Percentiles rank a stretch among this genome's conserved stretches.
Conservation (phyloP, 2,888 invertebrate species). For the Leucozona laternaria region DNA sequence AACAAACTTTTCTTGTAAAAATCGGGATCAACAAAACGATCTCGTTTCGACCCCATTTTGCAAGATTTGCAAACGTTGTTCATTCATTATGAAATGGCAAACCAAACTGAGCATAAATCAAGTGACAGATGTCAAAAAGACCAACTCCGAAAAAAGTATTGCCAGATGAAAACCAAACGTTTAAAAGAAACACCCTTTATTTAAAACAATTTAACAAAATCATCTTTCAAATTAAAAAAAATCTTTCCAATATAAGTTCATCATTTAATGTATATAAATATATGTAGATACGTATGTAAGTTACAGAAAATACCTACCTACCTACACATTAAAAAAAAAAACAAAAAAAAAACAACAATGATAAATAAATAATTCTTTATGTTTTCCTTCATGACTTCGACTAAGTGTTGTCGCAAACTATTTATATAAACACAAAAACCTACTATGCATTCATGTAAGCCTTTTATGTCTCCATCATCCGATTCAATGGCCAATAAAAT, state of each 20-base stretch:
- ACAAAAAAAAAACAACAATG: not conserved
- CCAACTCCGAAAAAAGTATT: no score
- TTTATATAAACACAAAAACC: conserved; percentile 23
- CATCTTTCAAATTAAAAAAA: not conserved
- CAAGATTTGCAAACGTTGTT: no score
- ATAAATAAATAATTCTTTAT: conserved; percentile 11
- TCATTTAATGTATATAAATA: not conserved
- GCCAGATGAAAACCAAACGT: no score
- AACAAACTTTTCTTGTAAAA: no score
- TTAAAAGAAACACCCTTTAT: no score
- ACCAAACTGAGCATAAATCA: no score
- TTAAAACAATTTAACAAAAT: no score
- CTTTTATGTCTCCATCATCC: conserved; percentile 42
- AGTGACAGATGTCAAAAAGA: no score
- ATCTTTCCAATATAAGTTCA: not conserved
- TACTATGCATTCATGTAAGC: conserved; percentile 38
- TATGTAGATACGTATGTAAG: no score
- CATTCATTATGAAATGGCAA: no score
- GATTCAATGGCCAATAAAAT: conserved; percentile 70
- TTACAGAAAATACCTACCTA: not conserved
- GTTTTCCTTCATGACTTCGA: conserved; percentile 7
- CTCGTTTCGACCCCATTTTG: no score
- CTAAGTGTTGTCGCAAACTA: conserved; percentile 2
- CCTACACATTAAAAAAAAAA: not conserved
- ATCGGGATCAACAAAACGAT: no score